Base-by-base conservation (phyloP, 92 coral and sea anemone genomes). In the Blastomussa wellsi region DNA sequence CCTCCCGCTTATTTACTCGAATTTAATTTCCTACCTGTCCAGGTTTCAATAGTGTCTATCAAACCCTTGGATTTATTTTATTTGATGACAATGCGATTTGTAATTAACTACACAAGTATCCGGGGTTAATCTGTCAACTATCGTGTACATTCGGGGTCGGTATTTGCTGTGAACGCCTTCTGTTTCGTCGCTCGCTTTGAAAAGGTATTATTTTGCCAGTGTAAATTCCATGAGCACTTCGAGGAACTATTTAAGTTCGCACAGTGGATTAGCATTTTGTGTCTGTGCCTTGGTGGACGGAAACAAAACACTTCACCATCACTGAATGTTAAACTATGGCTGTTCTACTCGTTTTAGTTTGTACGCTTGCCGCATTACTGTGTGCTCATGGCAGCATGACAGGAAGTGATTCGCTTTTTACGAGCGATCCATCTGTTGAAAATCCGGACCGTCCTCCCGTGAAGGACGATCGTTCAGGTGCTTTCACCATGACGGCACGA, bases 401-500 rank as follows among this genome's bases (percentile, higher is more conserved):
- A 11, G 80, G 17, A 64, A 57, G 24, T 74, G 73, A 42, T 2
- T 24, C 20, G 74, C 41, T 75, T 29, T 44, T 26, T 67, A 29
- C 51, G 15, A 75, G 57, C 55, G 95, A 92, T 74, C 94, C 92
- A 10, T 94, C 98, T 1, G 90, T 94, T 5, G 77, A 66, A 2
- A 92, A 94, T 33, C 98, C 95, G 2, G 39, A 57, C 32, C 92
- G 98, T 28, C 82, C 80, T 0, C 93, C 91, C 8, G 87, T 92
- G 0, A 81, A 72, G 15, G 98, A 94, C 82, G 82, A 90, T 33
- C 79, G 98, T 13, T 86, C 92, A 0, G 93, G 92, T 7, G 95
- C 79, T 11, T 94, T 94, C 57, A 83, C 87, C 48, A 94, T 94
- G 98, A 90, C 87, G 15, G 93, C 98, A 0, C 90, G 98, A 1